phyloP scores from a whole-genome alignment of 2,888 invertebrate species.

The Syrista parreyssii region DNA sequence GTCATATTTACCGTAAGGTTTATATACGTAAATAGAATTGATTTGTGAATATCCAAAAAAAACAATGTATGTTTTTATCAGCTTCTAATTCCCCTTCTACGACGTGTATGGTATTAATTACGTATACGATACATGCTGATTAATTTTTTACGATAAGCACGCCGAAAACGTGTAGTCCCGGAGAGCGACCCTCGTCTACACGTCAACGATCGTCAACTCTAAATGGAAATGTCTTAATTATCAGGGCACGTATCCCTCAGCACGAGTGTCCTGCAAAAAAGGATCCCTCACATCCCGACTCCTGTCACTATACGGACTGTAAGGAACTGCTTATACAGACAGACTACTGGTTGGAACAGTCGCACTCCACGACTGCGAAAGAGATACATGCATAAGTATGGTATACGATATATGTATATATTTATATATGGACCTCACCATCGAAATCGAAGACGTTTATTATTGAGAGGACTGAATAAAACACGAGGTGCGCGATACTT shows the following conservation, averaged over 20 bases:
- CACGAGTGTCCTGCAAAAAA: conserved; percentile 18
- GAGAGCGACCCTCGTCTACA: conserved; percentile 37
- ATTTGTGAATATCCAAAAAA: no score
- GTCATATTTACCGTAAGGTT: neutral
- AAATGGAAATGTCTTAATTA: conserved; percentile 63
- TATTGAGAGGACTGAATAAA: conserved; percentile 21
- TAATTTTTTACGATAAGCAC: conserved; percentile 13
- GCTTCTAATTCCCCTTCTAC: neutral
- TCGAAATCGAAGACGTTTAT: conserved; percentile 29
- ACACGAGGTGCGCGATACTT: conserved; percentile 8
- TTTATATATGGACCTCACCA: conserved; percentile 5
- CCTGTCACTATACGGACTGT: neutral
- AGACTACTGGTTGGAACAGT: neutral
- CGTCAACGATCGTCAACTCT: conserved; percentile 54
- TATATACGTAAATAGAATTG: no score
- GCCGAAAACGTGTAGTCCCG: conserved; percentile 12
- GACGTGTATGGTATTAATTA: conserved; percentile 11
- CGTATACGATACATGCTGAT: conserved; percentile 16
- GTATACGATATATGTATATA: neutral
- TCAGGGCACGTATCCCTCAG: conserved; percentile 48
- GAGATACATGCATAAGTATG: conserved; percentile 18
- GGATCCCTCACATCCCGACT: conserved; percentile 12
- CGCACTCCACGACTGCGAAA: neutral
- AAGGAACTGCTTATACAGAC: neutral
- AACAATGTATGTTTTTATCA: neutral